Evolutionary conservation across 2,797 vertebrate genomes (phyloP).

Genomic region (Enteromius mattozi): DNA sequence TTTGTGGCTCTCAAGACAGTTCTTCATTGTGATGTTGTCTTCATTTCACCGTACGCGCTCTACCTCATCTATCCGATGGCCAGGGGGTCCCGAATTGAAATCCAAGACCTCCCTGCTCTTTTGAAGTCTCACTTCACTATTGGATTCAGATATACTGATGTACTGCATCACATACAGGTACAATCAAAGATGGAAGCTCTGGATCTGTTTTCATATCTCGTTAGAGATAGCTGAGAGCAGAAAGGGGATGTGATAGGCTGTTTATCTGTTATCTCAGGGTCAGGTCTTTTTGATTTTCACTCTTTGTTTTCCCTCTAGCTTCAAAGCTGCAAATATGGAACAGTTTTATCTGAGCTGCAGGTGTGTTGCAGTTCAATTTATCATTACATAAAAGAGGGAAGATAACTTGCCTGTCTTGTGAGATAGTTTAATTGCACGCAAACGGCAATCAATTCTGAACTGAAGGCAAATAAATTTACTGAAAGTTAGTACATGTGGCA

Average conservation of each 20-base stretch:
- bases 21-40: constrained; percentile 43
- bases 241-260: constrained; percentile 57
- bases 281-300: constrained; percentile 61
- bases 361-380: constrained; percentile 62
- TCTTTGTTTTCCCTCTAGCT: constrained; percentile 59
- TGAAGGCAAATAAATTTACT: neutral
- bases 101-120: constrained; percentile 39
- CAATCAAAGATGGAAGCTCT: constrained; percentile 31
- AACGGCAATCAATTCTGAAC: neutral
- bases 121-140: constrained; percentile 63
- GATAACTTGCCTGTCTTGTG: constrained; percentile 16
- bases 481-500: neutral
- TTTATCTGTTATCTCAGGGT: constrained; percentile 65
- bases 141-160: constrained; percentile 75
- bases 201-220: constrained; percentile 39
- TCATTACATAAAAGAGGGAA: constrained; percentile 54
- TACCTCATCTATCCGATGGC: constrained; percentile 41
- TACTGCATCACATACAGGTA: constrained; percentile 63
- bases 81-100: constrained; percentile 49
- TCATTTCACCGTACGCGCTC: constrained; percentile 21
- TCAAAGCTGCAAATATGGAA: constrained; percentile 63
- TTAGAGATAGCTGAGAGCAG: constrained; percentile 50
- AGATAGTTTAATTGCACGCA: constrained; percentile 6
- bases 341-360: constrained; percentile 63
- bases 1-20: constrained; percentile 40